phyloP scores from a whole-genome alignment of 2,113 vertebrate genomes.

The Xenopus laevis region DNA sequence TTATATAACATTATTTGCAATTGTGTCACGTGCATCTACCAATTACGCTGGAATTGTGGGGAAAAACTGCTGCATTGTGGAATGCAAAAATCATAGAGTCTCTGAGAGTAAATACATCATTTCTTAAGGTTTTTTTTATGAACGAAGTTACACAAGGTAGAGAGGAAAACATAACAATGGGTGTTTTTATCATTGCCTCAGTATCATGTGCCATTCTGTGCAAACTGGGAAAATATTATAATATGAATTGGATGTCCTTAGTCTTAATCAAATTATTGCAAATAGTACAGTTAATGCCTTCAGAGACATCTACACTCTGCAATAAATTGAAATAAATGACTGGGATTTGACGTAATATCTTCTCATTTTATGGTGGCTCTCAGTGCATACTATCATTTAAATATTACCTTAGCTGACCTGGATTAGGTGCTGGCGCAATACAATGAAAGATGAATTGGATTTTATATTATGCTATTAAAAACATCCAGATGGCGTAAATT shows the following conservation, averaged over 20 bases:
- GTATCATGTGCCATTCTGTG: neutral
- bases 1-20: too few species aligned
- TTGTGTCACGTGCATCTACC: too few species aligned
- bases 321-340: slow-evolving; percentile 24
- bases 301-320: slow-evolving; percentile 8
- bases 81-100: too few species aligned
- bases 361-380: neutral
- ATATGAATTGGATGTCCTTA: neutral
- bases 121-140: too few species aligned
- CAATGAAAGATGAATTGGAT: slow-evolving; percentile 21
- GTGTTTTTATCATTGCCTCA: too few species aligned
- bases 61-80: too few species aligned
- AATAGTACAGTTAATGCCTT: slow-evolving; percentile 42
- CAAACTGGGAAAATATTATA: neutral
- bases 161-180: too few species aligned
- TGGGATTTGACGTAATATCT: slow-evolving; percentile 5
- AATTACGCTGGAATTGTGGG: too few species aligned
- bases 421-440: slow-evolving; percentile 21
- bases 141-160: too few species aligned
- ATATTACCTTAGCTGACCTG: slow-evolving; percentile 31
- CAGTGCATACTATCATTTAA: slow-evolving; percentile 3
- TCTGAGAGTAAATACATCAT: too few species aligned
- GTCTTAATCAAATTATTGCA: neutral
- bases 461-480: slow-evolving; percentile 34
- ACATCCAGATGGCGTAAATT: slow-evolving; percentile 44